Evolutionary conservation across 2,113 vertebrate species (phyloP), one percentile per base, ranked within the genome.

Genomic region (Globicephala melas): DNA sequence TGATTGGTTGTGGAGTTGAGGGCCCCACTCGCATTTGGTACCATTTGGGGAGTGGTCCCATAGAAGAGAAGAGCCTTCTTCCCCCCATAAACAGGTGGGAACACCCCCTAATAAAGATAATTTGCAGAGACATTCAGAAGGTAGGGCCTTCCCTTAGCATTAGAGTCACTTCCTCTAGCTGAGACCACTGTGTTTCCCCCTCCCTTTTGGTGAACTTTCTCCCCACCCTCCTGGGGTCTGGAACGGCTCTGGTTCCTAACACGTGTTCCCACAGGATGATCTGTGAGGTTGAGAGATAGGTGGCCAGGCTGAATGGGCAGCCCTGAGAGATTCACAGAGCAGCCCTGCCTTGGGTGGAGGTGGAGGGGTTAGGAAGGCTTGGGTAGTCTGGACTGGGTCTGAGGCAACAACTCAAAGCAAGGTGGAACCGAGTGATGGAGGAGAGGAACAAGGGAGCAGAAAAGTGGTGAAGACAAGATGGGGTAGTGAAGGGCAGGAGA

Each of bases 141-240:
- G 47, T 20, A 36, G n/a, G 44, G 28, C 73, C 82, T 68, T 73
- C 55, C 79, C 25, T 63, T 33, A 26, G 41, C 77, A 0, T 70
- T 1, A 5, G 25, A 82, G 47, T 20, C 67, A 15, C 38, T 15
- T 9, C 21, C 23, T 50, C 63, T 41, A 33, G 31, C 25, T 20
- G 38, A 47, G 8, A 26, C 83, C 21, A 38, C 23, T 18, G 6
- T 1, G 28, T 18, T 53, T 47, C 53, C 47, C 41, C 28, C 10
- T 67, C 33, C 26, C 31, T n/a, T 74, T 10, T 14, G 26, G 33
- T 62, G 80, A 91, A 94, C 96, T 97, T 96, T 89, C 89, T 93
- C 60, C 58, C 68, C 70, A 20, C 58, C 47, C n/a, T 53, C 31
- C 92, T 80, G 44, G 55, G 60, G 41, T 41, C 82, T 50, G 47